Evolutionary conservation across 2,113 vertebrate genomes (phyloP).

Genomic region (Nematolebias whitei): DNA sequence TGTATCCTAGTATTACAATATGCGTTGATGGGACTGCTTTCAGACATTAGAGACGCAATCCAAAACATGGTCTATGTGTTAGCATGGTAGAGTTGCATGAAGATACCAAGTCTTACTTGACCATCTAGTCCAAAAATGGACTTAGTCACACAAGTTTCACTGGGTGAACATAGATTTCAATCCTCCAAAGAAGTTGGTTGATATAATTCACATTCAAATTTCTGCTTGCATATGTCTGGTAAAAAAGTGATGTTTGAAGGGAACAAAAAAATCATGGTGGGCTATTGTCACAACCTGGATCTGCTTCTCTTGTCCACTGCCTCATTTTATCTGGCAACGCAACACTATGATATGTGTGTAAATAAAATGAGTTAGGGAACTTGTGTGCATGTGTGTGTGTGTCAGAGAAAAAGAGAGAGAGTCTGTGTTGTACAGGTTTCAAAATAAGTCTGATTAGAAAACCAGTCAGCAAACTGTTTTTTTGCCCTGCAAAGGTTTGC

Average conservation of each 20-base stretch:
- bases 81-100: too few species aligned
- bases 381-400: neutral
- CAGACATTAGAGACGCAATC: too few species aligned
- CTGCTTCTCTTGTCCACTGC: slow-evolving; percentile 44
- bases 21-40: too few species aligned
- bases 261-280: slow-evolving; percentile 43
- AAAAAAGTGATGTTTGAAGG: slow-evolving; percentile 51
- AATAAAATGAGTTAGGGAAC: neutral
- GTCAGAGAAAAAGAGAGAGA: slow-evolving; percentile 1
- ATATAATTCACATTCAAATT: slow-evolving; percentile 41
- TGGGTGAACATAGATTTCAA: slow-evolving; percentile 60
- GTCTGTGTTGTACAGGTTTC: slow-evolving; percentile 1
- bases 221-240: slow-evolving; percentile 25
- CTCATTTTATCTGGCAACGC: slow-evolving; percentile 45
- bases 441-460: slow-evolving; percentile 18
- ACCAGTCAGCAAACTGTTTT: slow-evolving; percentile 14
- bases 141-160: slow-evolving; percentile 41
- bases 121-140: slow-evolving; percentile 48
- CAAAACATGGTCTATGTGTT: too few species aligned
- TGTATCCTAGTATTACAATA: too few species aligned
- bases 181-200: slow-evolving; percentile 53
- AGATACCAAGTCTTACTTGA: neutral
- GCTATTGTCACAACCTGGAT: slow-evolving; percentile 46
- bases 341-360: slow-evolving; percentile 46
- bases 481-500: slow-evolving; percentile 1